A percentile compares a stretch with the other conserved stretches of the same genome.
Conservation (phyloP, 2,888 invertebrate genomes). For the Uropetala carovei region DNA sequence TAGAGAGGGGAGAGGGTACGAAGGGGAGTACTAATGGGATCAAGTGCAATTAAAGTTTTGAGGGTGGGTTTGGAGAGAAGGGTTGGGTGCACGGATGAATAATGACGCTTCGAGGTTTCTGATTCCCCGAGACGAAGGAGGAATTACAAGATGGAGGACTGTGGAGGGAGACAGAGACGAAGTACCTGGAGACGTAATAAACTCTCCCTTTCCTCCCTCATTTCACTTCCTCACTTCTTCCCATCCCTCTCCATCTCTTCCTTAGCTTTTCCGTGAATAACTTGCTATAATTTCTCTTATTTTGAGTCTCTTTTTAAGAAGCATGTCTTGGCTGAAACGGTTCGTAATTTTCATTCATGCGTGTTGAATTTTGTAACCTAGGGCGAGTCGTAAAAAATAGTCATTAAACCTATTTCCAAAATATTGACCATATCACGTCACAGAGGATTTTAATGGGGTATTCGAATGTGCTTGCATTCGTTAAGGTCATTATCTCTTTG, state of each 20-base stretch:
- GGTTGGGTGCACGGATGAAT: background rate
- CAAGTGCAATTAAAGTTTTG: slow-evolving; percentile 28
- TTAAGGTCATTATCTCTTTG: no score
- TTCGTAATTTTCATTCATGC: no score
- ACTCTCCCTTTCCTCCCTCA: background rate
- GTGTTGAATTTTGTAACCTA: no score
- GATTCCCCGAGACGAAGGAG: background rate
- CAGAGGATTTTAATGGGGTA: no score
- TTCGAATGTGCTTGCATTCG: no score
- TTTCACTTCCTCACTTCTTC: background rate
- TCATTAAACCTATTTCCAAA: no score
- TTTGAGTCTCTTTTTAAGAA: background rate
- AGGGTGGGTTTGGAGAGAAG: background rate
- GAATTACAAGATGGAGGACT: background rate
- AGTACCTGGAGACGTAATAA: background rate
- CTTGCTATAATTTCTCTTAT: background rate
- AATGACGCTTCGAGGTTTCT: background rate
- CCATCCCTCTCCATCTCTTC: background rate
- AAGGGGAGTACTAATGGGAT: slow-evolving; percentile 28
- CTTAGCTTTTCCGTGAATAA: background rate
- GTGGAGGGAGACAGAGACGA: background rate
- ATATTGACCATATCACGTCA: no score
- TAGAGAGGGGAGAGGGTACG: background rate
- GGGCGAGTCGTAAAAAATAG: no score
- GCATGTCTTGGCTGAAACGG: no score